Conservation (phyloP, 2,113 vertebrate genomes). For the Notarius lentiginosus region DNA sequence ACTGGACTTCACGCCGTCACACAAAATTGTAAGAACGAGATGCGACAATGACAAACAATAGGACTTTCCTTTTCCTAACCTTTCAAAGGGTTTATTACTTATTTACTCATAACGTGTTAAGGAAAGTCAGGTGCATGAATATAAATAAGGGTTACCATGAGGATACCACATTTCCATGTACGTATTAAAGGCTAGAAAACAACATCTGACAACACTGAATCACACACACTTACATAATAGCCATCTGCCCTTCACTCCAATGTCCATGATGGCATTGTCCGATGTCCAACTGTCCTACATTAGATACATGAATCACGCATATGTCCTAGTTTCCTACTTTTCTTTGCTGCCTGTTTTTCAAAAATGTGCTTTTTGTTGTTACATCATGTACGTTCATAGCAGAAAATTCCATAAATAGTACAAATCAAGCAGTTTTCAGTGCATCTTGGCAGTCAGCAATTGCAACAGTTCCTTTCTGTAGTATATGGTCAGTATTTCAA, state of each 20-base stretch:
- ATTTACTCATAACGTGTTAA: too few relatives aligned
- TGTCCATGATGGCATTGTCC: slow-evolving; percentile 3
- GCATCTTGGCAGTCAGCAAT: not conserved
- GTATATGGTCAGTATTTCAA: not conserved
- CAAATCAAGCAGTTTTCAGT: not conserved
- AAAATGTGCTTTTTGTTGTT: not conserved
- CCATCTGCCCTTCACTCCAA: slow-evolving; percentile 36
- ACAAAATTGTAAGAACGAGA: not conserved
- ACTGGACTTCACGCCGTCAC: not conserved
- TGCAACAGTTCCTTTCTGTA: not conserved
- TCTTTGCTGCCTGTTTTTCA: not conserved
- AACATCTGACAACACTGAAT: slow-evolving; percentile 48
- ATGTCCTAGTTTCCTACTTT: slow-evolving; percentile 35
- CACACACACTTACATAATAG: slow-evolving; percentile 47
- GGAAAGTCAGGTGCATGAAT: not conserved
- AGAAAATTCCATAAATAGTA: not conserved
- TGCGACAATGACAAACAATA: not conserved
- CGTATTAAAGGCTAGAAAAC: slow-evolving; percentile 25
- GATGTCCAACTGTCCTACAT: slow-evolving; percentile 36
- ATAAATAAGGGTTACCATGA: not conserved
- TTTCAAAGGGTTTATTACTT: too few relatives aligned
- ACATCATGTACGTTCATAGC: not conserved
- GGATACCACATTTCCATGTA: slow-evolving; percentile 32
- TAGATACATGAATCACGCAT: slow-evolving; percentile 20
- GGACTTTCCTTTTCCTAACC: not conserved